Evolutionary conservation across 2,797 vertebrate species (phyloP).

Genomic region (Cuculus canorus): DNA sequence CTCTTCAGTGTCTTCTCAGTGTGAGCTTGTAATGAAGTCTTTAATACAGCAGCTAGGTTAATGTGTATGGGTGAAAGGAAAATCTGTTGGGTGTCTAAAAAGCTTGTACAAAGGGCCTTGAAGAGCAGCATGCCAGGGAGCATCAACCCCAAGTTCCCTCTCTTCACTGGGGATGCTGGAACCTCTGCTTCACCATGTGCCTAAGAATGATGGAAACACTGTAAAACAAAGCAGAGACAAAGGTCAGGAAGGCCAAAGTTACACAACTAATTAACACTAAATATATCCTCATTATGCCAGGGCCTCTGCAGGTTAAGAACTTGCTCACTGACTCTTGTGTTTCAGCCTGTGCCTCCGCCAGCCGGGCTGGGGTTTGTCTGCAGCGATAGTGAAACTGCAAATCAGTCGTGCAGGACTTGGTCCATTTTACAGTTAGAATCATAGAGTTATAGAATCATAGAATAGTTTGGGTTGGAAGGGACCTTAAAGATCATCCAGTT

Average conservation of each 20-base stretch:
- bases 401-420: neutral
- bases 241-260: neutral
- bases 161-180: neutral
- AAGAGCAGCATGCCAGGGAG: neutral
- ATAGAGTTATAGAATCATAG: no score
- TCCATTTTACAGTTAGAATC: neutral
- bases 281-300: neutral
- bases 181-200: neutral
- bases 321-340: neutral
- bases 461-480: no score
- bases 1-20: neutral
- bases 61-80: neutral
- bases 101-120: neutral
- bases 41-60: no score
- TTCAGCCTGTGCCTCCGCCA: neutral
- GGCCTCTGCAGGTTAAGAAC: neutral
- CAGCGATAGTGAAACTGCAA: neutral
- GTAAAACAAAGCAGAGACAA: neutral
- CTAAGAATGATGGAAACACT: neutral
- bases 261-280: neutral
- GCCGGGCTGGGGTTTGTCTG: neutral
- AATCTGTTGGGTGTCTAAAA: neutral
- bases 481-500: no score
- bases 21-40: neutral
- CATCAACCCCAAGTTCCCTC: neutral